A percentile compares a stretch with the other conserved stretches of the same genome.
These are phyloP conservation scores for Andrena dorsata DNA, from an alignment of 2,888 invertebrate species.

Conservation along the genomic window DNA sequence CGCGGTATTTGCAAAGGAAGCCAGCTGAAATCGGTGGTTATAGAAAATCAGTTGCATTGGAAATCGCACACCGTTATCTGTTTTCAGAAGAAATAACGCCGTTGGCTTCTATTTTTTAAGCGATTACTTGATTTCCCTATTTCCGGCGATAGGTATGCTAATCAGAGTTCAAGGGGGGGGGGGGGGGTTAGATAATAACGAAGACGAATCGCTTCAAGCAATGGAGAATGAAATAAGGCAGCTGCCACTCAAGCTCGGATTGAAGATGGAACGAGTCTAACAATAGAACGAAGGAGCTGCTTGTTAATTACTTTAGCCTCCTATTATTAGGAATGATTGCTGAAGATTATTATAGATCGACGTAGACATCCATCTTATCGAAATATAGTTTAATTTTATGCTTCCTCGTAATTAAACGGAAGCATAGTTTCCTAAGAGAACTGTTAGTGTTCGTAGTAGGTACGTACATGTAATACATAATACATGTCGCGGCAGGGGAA, in stretches of 20 bases:
- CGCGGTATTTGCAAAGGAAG: not conserved
- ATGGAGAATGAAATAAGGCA: constrained; percentile 60
- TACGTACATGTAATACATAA: too few relatives aligned
- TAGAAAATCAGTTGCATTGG: not conserved
- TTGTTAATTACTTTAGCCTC: constrained; percentile 47
- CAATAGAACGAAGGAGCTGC: constrained; percentile 17
- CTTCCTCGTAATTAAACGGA: too few relatives aligned
- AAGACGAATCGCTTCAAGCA: constrained; percentile 63
- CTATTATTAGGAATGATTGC: constrained; percentile 25
- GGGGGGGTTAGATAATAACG: constrained; percentile 61
- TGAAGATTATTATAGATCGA: constrained; percentile 33
- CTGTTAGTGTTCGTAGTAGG: not conserved
- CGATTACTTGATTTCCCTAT: constrained; percentile 38
- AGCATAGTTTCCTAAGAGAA: too few relatives aligned
- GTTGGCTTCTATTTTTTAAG: constrained; percentile 44
- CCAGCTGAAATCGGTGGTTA: not conserved
- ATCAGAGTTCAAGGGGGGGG: constrained; percentile 43
- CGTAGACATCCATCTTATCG: not conserved
- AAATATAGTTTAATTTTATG: not conserved
- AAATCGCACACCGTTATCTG: not conserved
- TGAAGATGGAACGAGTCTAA: constrained; percentile 38
- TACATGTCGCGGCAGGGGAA: not conserved
- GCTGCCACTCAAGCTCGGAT: constrained; percentile 36
- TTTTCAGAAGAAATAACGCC: not conserved
- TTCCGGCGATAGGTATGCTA: constrained; percentile 50